Evolutionary conservation across 2,888 invertebrate genomes (phyloP), one percentile per base, ranked within the genome.

Genomic region (Sussaba pulchella): DNA sequence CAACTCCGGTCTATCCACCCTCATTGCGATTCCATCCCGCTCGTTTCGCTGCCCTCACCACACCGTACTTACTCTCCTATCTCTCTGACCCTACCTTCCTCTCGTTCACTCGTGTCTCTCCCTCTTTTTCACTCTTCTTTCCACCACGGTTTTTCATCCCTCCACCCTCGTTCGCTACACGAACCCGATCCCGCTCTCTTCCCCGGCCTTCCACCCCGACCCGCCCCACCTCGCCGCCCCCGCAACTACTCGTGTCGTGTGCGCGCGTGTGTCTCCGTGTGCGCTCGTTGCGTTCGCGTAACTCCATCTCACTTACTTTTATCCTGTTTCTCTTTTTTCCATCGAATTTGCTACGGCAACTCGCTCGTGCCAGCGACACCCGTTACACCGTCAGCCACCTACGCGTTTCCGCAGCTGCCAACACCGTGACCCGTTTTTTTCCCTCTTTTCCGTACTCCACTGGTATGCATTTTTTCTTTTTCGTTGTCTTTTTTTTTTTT

Each of bases 1-100:
- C 31, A 59, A 71, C 66, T 85, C 85, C 81, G 66, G 66, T 74
- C 75, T 78, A 79, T 64, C 76, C 82, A 75, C 83, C 77, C 83
- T 83, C 84, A 78, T 78, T 77, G 79, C 73, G 77, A 82, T 77
- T 78, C 72, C 61, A 69, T 81, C 86, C 84, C 79, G 21, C 75
- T 74, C 71, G 41, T 69, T 77, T 61, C 59, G 67, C 69, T 71
- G 50, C 61, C 69, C 72, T 63, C 66, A 81, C 80, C 67, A 64
- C 66, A 67, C 70, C 36, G 52, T 63, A 47, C 66, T 77, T 43
- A 50, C 70, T 64, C 71, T 19, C 4, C 45, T 36, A 54, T 70
- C 82, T 54, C 64, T 59, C 76, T 63, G 45, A 67, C 73, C 77
- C 75, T 78, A 64, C 77, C 63, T 47, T 66, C 71, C 64, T 50